Evolutionary conservation across 2,888 invertebrate species (phyloP), one percentile per base, ranked within the genome.

Genomic region (Tipula unca): DNA sequence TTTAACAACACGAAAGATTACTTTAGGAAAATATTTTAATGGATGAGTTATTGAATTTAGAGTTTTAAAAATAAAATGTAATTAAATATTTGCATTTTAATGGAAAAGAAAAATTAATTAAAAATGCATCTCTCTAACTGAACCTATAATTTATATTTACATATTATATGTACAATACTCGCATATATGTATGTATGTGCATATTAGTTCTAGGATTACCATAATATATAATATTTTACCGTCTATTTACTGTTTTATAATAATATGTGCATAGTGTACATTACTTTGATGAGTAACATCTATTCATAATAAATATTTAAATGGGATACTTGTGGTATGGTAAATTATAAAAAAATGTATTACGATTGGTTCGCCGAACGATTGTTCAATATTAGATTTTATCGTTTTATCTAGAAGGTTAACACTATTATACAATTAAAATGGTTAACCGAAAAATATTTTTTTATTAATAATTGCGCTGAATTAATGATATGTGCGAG

Each of bases 81-180:
- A 69, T 69, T 69, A 69, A 69, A 69, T 69, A 69, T 69, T 69
- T 69, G 25, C 69, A 69, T 69, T 69, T 69, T 69, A 69, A 69
- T 69, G 69, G 69, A 25, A 25, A 69, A 69, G 3, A 8, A 25
- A 69, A 69, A 69, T 69, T 69, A 69, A 69, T 25, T 20, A 69
- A 10, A 25, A 69, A 69, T 69, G 69, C 69, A 69, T 25, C 48
- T 48, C 48, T 69, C 69, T 25, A 69, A 69, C 69, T 69, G 20
- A 69, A 48, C 32, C n/a, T n/a, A n/a, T n/a, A n/a, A n/a, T n/a
- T n/a, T n/a, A 69, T 69, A 69, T 69, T 69, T 69, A 69, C 69
- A 69, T 69, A n/a, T n/a, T n/a, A n/a, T n/a, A n/a, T n/a, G n/a
- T n/a, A n/a, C n/a, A n/a, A n/a, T n/a, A n/a, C n/a, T n/a, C n/a